Evolutionary conservation across 92 coral and sea anemone species (phyloP), one percentile per base, ranked within the genome.

Genomic region (Anthopleura xanthogrammica): DNA sequence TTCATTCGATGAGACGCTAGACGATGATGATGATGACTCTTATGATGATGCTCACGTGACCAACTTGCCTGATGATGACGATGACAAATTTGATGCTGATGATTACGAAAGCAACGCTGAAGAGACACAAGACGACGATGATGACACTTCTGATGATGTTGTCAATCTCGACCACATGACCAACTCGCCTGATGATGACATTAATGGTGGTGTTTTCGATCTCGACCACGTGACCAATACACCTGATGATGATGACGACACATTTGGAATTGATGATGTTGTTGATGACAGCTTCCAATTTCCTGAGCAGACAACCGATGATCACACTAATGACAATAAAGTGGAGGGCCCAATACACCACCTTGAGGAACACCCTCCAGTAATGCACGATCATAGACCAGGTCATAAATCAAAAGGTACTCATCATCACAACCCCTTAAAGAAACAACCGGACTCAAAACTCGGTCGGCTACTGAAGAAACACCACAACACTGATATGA

Each of bases 91-190:
- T 58, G 64, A 58, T 62, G 70, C 11, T n/a, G 70, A 14, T 62
- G 36, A 62, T 20, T 12, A 62, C 29, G 70, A 62, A 19, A 73
- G 56, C 19, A 74, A 75, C 19, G 86, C 41, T 19, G 72, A 41
- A 22, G 86, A 56, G 13, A 76, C 48, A 16, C 77, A 55, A 19
- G 72, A 75, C 19, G 82, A 46, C 0, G 86, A 23, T 23, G 82
- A 74, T 62, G 70, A 20, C 29, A 43, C 5, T 43, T 43, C 4
- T 7, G 50, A 43, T 43, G 50, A 43, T 43, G 50, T 43, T 43
- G 50, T 43, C 50, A 43, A 43, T 7, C 50, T 43, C 7, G 50
- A 43, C 50, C 50, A 43, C 50, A 7, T 7, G 50, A 43, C 17
- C 7, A 80, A 57, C 62, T 57, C 62, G 62, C 62, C 62, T 57